Evolutionary conservation across 1,140 invertebrate genomes (phyloP).

Genomic region (Dendrolimus punctatus): DNA sequence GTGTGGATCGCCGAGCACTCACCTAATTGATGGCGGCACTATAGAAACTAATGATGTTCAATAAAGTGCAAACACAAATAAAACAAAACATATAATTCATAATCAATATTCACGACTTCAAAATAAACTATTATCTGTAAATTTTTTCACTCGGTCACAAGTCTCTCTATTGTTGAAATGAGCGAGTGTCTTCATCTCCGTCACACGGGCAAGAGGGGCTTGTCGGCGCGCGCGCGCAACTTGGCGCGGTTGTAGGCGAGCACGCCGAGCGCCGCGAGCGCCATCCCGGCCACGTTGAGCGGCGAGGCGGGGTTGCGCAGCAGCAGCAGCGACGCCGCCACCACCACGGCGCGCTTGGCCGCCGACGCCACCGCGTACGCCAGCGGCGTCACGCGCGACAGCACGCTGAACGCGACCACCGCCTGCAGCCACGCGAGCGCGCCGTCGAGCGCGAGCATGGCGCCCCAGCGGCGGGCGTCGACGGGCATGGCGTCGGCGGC

Average conservation of each 20-base stretch:
- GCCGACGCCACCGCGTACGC: conserved; percentile 97
- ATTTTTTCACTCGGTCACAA: no score
- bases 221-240: conserved; percentile 11
- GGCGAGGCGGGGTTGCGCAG: conserved; percentile 93
- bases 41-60: no score
- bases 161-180: no score
- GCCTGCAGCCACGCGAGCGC: conserved; percentile 95
- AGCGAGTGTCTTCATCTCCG: not conserved
- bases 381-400: conserved; percentile 91
- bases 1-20: no score
- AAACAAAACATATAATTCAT: no score
- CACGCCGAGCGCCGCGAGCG: conserved; percentile 91
- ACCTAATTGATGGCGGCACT: no score
- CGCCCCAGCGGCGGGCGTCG: conserved; percentile 29
- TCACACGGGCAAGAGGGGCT: conserved; percentile 38
- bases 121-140: no score
- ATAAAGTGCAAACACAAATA: no score
- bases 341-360: conserved; percentile 96
- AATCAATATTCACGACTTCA: no score
- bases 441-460: conserved; percentile 87
- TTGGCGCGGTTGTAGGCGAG: conserved; percentile 85
- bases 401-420: conserved; percentile 93
- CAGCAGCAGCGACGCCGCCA: conserved; percentile 89
- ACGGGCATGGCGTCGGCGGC: no score
- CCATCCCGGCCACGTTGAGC: conserved; percentile 93